phyloP scores from a whole-genome alignment of 2,113 vertebrate species.

The Rhineura floridana region DNA sequence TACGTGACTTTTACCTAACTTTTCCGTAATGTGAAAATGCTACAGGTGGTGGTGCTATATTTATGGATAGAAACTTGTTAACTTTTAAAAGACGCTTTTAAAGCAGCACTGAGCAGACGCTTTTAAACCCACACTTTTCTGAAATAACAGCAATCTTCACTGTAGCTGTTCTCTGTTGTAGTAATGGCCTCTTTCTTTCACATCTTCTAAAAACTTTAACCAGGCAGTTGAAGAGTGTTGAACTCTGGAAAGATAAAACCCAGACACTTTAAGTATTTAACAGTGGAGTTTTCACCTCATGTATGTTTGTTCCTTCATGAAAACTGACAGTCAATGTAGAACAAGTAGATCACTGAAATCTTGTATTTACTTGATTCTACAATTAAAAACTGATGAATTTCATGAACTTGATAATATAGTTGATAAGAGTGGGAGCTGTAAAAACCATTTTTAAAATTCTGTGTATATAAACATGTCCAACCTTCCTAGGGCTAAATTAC shows the following conservation, averaged over 20 bases:
- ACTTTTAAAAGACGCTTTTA: background rate
- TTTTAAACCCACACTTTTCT: fast-evolving
- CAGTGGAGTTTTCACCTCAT: background rate
- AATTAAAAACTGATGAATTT: background rate
- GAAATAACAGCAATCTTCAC: background rate
- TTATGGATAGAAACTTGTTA: background rate
- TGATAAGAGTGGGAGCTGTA: background rate
- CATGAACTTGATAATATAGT: background rate
- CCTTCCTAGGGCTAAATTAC: background rate
- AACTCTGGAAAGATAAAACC: background rate
- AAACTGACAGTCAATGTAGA: background rate
- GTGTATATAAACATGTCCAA: background rate
- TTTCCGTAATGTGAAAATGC: background rate
- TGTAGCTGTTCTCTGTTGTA: background rate
- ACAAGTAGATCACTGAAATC: background rate
- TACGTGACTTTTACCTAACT: background rate
- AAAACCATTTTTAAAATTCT: background rate
- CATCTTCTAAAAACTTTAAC: background rate
- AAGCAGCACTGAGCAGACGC: too few relatives aligned
- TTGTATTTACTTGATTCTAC: background rate
- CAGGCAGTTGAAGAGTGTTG: background rate
- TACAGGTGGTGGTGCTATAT: background rate
- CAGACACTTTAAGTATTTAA: background rate
- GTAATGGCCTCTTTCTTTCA: constrained; percentile 24
- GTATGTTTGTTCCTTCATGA: background rate